Evolutionary conservation across 2,888 invertebrate genomes (phyloP).

Genomic region (Digitonthophagus gazella): DNA sequence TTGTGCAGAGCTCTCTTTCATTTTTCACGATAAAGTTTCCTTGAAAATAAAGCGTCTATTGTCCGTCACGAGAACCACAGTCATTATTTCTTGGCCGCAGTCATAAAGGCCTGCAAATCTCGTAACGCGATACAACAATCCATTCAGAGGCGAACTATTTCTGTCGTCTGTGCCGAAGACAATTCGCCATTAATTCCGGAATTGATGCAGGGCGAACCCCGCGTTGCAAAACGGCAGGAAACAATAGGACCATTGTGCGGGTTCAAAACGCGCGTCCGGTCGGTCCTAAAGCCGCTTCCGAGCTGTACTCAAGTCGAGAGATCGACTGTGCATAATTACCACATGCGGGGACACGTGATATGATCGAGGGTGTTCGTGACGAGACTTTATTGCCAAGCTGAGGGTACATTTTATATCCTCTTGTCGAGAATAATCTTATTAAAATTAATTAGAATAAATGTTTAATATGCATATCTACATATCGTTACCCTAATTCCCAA

Average conservation of each 20-base stretch:
- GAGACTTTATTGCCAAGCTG: neutral
- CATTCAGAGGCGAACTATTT: neutral
- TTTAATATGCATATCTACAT: constrained; percentile 4
- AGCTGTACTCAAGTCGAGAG: neutral
- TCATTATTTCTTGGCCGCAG: no score
- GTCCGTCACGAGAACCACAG: no score
- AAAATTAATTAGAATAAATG: neutral
- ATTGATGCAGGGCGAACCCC: neutral
- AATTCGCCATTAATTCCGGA: neutral
- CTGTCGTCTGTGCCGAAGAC: neutral
- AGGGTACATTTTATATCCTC: constrained; percentile 7
- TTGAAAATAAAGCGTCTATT: no score
- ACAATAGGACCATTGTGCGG: neutral
- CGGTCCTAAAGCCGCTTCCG: neutral
- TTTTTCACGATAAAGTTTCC: no score
- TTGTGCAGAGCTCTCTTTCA: no score
- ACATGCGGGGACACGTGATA: neutral
- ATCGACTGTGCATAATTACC: neutral
- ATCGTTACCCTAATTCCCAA: no score
- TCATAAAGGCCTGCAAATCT: neutral
- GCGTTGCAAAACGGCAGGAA: neutral
- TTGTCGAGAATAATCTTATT: no score
- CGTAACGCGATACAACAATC: neutral
- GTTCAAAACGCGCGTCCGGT: neutral
- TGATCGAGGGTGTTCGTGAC: neutral